Conservation (phyloP, 2,113 vertebrate species). For the Meleagris gallopavo region DNA sequence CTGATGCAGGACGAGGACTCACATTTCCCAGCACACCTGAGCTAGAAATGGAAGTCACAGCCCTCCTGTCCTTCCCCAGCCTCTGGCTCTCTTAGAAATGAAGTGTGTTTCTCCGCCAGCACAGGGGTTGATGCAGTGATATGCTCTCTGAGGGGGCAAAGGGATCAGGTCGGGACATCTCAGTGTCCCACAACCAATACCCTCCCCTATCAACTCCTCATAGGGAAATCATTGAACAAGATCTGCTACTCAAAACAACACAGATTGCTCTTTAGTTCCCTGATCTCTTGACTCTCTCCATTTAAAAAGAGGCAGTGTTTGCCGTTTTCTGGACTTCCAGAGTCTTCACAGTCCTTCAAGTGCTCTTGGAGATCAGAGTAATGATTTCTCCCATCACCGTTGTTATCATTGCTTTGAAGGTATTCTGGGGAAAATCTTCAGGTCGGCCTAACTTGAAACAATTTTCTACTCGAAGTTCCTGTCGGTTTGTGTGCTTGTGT, state of each 20-base stretch:
- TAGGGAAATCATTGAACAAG: accelerated
- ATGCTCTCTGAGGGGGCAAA: no score
- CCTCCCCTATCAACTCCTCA: no score
- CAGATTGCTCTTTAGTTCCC: not conserved
- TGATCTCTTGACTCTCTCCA: not conserved
- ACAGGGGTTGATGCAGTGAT: not conserved
- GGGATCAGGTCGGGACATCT: not conserved
- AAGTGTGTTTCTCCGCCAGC: not conserved
- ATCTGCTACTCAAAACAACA: not conserved
- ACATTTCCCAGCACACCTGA: not conserved
- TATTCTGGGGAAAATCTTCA: not conserved
- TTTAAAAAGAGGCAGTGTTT: not conserved
- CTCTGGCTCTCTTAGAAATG: not conserved
- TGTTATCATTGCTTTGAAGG: not conserved
- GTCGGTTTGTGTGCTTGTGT: not conserved
- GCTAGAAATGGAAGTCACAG: not conserved
- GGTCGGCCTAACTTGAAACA: not conserved
- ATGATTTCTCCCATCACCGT: not conserved
- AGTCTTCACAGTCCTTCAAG: not conserved
- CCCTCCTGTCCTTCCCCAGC: not conserved
- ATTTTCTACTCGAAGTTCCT: not conserved
- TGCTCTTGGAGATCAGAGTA: not conserved
- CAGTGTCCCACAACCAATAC: not conserved
- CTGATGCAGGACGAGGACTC: not conserved
- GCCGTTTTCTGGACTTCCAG: not conserved